Conservation (phyloP, 92 coral and sea anemone genomes). For the Pocillopora grandis region DNA sequence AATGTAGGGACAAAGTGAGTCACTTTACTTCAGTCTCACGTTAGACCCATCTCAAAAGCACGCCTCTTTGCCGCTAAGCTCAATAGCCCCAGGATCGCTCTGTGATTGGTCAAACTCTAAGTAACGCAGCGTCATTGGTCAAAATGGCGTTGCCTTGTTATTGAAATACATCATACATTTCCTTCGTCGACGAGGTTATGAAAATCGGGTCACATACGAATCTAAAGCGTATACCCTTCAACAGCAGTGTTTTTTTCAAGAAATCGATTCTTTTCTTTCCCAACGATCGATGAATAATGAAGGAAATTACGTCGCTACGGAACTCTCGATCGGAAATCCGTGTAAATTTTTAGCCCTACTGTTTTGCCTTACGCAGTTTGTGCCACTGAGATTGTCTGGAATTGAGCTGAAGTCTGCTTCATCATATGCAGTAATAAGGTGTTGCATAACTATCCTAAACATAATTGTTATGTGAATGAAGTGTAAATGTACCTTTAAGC, state of each 20-base stretch:
- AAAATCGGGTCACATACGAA: conserved; percentile 34
- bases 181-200: conserved; percentile 44
- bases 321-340: neutral
- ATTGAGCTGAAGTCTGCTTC: conserved; percentile 12
- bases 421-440: conserved; percentile 38
- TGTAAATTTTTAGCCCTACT: neutral
- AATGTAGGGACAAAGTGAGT: conserved; percentile 18
- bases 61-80: conserved; percentile 94
- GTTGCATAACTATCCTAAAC: conserved; percentile 24
- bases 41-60: conserved; percentile 71
- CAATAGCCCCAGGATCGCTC: conserved; percentile 72
- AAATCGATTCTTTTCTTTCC: neutral
- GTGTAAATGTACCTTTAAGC: neutral
- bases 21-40: conserved; percentile 29
- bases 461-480: neutral
- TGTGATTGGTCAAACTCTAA: conserved; percentile 68
- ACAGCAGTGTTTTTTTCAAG: neutral
- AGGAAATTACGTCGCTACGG: neutral
- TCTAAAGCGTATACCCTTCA: conserved; percentile 1
- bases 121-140: conserved; percentile 62
- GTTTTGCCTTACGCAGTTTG: neutral
- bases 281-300: neutral
- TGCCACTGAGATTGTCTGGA: too few relatives aligned
- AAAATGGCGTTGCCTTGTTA: conserved; percentile 58
- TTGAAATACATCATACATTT: conserved; percentile 48